A percentile compares a stretch with the other conserved stretches of the same genome.
These are phyloP conservation scores for Drosophila ezoana DNA, from an alignment of 2,888 invertebrate species.

Conservation along the genomic window DNA sequence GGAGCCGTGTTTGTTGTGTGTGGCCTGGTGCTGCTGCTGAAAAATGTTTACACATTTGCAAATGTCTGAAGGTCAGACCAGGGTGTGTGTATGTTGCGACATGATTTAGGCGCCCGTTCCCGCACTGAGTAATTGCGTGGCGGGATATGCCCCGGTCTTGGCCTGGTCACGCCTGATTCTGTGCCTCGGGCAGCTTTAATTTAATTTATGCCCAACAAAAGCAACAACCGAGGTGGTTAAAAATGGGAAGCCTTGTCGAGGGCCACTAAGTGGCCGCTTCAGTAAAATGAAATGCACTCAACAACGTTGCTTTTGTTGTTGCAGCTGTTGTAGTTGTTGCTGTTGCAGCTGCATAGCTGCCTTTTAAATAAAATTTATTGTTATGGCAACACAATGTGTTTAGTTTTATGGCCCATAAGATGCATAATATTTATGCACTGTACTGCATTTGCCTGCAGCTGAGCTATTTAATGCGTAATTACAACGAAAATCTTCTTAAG, in stretches of 20 bases:
- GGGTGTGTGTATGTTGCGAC: constrained; percentile 39
- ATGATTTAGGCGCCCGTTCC: constrained; percentile 67
- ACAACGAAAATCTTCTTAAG: constrained; percentile 58
- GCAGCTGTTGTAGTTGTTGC: constrained; percentile 24
- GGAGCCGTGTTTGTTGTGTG: constrained; percentile 14
- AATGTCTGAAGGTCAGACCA: constrained; percentile 72
- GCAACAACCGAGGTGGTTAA: constrained; percentile 7
- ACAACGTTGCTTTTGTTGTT: constrained; percentile 37
- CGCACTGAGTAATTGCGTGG: constrained; percentile 72
- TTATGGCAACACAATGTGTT: constrained; percentile 72
- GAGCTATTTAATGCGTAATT: constrained; percentile 77
- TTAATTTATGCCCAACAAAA: constrained; percentile 68
- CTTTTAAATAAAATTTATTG: constrained; percentile 64
- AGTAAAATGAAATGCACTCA: constrained; percentile 73
- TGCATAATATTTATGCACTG: constrained; percentile 61
- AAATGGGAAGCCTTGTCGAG: constrained; percentile 27
- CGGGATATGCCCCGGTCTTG: constrained; percentile 26
- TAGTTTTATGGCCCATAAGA: constrained; percentile 69
- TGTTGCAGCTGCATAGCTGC: constrained; percentile 42
- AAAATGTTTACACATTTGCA: constrained; percentile 79
- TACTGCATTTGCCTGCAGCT: constrained; percentile 40
- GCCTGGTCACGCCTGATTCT: constrained; percentile 40
- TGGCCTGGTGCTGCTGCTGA: constrained; percentile 40
- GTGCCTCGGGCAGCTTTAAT: constrained; percentile 64
- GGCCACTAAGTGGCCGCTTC: constrained; percentile 75